Conservation (phyloP, 2,888 invertebrate species). For the Amphipoea oculea region DNA sequence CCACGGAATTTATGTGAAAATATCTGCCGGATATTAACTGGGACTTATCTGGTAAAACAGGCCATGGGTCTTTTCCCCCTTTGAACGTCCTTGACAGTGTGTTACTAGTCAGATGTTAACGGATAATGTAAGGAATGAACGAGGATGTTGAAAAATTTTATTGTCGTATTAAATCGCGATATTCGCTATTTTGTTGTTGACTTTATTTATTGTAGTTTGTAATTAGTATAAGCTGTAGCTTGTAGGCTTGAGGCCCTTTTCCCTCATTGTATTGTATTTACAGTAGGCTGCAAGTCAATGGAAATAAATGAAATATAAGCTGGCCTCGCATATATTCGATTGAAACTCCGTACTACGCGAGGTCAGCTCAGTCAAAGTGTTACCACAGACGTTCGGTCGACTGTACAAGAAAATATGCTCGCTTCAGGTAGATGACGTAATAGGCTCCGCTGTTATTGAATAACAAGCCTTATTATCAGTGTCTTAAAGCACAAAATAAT, state of each 20-base stretch:
- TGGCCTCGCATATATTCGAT: neutral
- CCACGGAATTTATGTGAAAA: neutral
- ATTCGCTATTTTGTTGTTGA: conserved; percentile 63
- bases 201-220: conserved; percentile 66
- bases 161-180: conserved; percentile 60
- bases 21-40: neutral
- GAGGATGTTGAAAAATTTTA: conserved; percentile 67
- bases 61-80: conserved; percentile 7
- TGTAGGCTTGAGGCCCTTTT: conserved; percentile 43
- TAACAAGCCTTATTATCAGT: conserved; percentile 12
- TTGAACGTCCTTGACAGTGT: conserved; percentile 39
- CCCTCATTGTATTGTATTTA: conserved; percentile 32
- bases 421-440: conserved; percentile 13
- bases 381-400: neutral
- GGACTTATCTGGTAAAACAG: neutral
- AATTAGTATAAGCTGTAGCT: conserved; percentile 55
- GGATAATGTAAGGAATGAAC: conserved; percentile 60
- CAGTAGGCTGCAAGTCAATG: neutral
- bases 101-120: conserved; percentile 69
- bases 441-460: conserved; percentile 13
- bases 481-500: neutral
- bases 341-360: neutral
- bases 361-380: neutral
- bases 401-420: conserved; percentile 11
- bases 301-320: neutral